Conservation (phyloP, 1,140 invertebrate species). For the Matsumurasca onukii region DNA sequence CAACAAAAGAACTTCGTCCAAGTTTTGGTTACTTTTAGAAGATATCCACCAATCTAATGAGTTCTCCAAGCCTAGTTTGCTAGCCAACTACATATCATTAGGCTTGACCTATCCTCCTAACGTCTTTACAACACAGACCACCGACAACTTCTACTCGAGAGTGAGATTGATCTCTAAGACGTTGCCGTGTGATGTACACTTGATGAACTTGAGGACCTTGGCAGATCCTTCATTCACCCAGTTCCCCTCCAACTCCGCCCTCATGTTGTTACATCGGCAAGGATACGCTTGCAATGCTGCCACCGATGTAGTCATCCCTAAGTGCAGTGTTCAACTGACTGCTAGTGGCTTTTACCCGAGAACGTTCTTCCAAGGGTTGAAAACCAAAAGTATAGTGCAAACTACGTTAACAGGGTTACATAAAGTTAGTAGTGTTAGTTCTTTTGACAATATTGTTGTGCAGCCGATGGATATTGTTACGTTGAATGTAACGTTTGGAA, state of each 20-base stretch:
- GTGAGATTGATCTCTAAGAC: slow-evolving; percentile 61
- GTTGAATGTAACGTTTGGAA: slow-evolving; percentile 64
- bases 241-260: slow-evolving; percentile 74
- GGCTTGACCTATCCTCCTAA: slow-evolving; percentile 66
- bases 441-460: slow-evolving; percentile 59
- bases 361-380: slow-evolving; percentile 44
- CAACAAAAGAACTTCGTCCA: slow-evolving; percentile 72
- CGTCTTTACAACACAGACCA: slow-evolving; percentile 34
- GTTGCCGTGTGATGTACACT: slow-evolving; percentile 81
- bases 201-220: slow-evolving; percentile 80
- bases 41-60: slow-evolving; percentile 46
- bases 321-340: slow-evolving; percentile 38
- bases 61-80: slow-evolving; percentile 59
- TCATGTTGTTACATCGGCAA: slow-evolving; percentile 77
- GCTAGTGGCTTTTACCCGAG: slow-evolving; percentile 41
- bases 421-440: slow-evolving; percentile 50
- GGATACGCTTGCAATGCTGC: slow-evolving; percentile 52
- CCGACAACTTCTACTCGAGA: slow-evolving; percentile 36
- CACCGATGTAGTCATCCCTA: slow-evolving; percentile 37
- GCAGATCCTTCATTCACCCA: slow-evolving; percentile 74
- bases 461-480: slow-evolving; percentile 71
- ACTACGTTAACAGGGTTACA: slow-evolving; percentile 73
- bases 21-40: slow-evolving; percentile 82
- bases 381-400: slow-evolving; percentile 46
- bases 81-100: slow-evolving; percentile 69